Conservation (phyloP, 2,797 vertebrate genomes). For the Rousettus madagascariensis region DNA sequence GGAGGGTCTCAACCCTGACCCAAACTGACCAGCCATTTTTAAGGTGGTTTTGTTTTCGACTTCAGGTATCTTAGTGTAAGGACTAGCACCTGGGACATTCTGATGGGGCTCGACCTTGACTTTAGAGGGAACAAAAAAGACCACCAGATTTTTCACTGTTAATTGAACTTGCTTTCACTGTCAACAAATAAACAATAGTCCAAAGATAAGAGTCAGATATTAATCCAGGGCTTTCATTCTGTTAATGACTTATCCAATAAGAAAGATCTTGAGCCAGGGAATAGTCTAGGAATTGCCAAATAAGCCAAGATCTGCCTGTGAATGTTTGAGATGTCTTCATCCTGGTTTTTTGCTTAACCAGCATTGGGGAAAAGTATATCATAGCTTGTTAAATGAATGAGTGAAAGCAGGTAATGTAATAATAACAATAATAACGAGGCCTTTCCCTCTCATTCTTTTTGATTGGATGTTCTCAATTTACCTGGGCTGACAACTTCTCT, state of each 20-base stretch:
- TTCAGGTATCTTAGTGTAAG: slow-evolving; percentile 41
- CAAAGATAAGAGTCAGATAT: neutral
- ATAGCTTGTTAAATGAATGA: neutral
- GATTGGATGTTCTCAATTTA: neutral
- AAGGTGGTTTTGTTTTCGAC: slow-evolving; percentile 70
- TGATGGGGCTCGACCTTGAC: slow-evolving; percentile 41
- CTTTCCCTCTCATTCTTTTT: neutral
- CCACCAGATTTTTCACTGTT: slow-evolving; percentile 66
- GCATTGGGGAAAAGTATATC: neutral
- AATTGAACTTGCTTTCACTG: slow-evolving; percentile 65
- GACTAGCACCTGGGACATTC: slow-evolving; percentile 44
- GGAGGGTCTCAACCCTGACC: slow-evolving; percentile 58
- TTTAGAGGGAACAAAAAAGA: slow-evolving; percentile 15
- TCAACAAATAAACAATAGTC: slow-evolving; percentile 44
- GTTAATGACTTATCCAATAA: neutral
- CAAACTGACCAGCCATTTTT: slow-evolving; percentile 65
- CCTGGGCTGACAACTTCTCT: neutral
- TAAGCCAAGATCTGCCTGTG: neutral
- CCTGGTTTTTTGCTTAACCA: neutral
- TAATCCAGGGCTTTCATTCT: slow-evolving; percentile 25
- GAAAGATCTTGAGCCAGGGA: slow-evolving; percentile 35
- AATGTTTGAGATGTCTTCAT: neutral
- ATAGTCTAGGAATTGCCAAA: slow-evolving; percentile 26
- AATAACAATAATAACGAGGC: neutral
- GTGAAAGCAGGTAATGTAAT: neutral